A percentile compares a stretch with the other conserved stretches of the same genome.
These are phyloP conservation scores for Cathartes aura DNA, from an alignment of 2,113 vertebrate genomes.

Conservation along the genomic window DNA sequence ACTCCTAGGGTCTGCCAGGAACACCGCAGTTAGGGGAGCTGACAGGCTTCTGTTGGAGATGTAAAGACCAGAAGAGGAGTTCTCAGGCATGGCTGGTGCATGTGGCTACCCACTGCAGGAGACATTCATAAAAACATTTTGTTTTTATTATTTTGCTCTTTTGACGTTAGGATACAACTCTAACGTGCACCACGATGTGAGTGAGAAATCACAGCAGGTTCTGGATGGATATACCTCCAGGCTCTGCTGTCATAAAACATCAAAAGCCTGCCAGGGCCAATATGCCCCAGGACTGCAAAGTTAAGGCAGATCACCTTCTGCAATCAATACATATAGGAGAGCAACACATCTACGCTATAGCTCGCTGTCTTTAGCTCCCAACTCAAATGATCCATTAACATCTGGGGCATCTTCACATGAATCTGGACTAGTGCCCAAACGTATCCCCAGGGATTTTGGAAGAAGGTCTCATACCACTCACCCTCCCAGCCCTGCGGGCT, in stretches of 20 bases:
- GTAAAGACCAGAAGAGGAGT: not conserved
- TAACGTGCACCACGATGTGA: not conserved
- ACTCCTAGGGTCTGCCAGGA: not conserved
- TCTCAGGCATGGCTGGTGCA: not conserved
- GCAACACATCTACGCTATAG: not conserved
- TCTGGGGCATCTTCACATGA: not conserved
- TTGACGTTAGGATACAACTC: not conserved
- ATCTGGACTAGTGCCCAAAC: not conserved
- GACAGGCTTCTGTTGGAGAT: not conserved
- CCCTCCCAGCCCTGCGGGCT: not conserved
- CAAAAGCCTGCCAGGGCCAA: not conserved
- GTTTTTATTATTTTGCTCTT: not conserved
- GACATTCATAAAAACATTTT: not conserved
- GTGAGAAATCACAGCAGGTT: not conserved
- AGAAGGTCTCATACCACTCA: not conserved
- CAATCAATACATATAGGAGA: rapidly evolving
- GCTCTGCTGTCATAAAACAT: not conserved
- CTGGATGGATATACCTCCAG: not conserved
- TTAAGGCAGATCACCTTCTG: not conserved
- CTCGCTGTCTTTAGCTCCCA: not conserved
- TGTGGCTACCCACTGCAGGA: not conserved
- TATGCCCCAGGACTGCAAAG: too few relatives aligned
- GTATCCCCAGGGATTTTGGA: not conserved
- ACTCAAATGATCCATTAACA: not conserved
- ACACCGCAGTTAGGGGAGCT: not conserved